These are phyloP conservation scores for Eretmochelys imbricata DNA, from an alignment of 2,113 vertebrate species.

Conservation along the genomic window DNA sequence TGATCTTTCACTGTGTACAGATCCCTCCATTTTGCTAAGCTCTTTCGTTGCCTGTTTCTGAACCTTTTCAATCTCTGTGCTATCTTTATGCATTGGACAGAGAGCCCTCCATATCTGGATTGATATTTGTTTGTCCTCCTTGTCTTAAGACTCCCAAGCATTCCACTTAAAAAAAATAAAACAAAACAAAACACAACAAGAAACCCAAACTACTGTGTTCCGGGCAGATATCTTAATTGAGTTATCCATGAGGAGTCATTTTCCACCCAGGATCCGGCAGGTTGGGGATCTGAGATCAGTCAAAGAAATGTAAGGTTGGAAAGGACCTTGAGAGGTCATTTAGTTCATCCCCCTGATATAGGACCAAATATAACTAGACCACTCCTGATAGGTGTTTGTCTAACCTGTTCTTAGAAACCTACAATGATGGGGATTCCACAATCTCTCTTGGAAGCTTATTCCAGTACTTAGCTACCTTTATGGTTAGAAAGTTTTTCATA, in stretches of 20 bases:
- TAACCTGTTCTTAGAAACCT: not conserved
- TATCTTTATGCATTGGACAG: not conserved
- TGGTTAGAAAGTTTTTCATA: not conserved
- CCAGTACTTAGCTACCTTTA: not conserved
- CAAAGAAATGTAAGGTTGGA: not conserved
- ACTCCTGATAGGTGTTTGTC: not conserved
- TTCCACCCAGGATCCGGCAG: not conserved
- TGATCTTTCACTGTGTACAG: not conserved
- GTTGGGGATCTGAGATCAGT: not conserved
- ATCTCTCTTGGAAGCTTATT: not conserved
- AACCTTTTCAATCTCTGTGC: not conserved
- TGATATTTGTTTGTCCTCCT: not conserved
- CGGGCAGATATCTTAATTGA: fast-evolving
- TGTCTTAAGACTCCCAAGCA: not conserved
- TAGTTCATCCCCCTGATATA: not conserved
- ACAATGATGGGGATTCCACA: not conserved
- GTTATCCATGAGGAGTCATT: not conserved
- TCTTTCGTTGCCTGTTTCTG: not conserved
- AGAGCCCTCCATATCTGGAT: not conserved
- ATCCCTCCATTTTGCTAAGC: not conserved
- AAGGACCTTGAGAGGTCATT: too few relatives aligned
- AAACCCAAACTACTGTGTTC: not conserved
- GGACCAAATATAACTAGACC: not conserved
- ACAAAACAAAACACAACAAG: too few relatives aligned
- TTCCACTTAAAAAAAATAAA: not conserved